Evolutionary conservation across 2,113 vertebrate genomes (phyloP).

Genomic region (Nycticebus coucang): DNA sequence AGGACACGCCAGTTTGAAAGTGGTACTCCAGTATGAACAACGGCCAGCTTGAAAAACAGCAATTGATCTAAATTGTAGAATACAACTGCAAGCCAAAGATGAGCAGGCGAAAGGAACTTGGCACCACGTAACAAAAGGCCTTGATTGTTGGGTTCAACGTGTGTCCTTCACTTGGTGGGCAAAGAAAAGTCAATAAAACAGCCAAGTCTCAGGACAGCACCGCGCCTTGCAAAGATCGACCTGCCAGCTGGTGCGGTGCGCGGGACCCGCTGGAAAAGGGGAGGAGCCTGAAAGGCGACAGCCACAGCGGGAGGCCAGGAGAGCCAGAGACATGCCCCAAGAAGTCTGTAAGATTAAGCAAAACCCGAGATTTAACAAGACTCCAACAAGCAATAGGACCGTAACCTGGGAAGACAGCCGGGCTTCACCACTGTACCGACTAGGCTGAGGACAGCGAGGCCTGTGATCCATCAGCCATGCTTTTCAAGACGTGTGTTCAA

Average conservation of each 20-base stretch:
- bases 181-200: conserved; percentile 1
- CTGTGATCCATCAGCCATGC: neutral
- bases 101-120: conserved; percentile 24
- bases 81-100: conserved; percentile 39
- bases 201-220: neutral
- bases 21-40: neutral
- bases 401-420: neutral
- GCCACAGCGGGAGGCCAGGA: neutral
- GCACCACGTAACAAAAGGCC: neutral
- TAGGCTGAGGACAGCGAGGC: neutral
- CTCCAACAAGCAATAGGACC: neutral
- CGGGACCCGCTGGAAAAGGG: neutral
- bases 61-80: conserved; percentile 20
- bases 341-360: neutral
- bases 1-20: neutral
- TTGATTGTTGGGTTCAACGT: neutral
- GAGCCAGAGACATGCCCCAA: neutral
- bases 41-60: conserved; percentile 12
- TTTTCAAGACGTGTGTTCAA: neutral
- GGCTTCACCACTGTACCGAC: neutral
- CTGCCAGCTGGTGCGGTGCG: neutral
- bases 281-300: neutral
- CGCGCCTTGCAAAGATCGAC: neutral
- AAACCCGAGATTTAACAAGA: neutral
- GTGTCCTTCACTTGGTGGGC: neutral